A percentile compares a stretch with the other conserved stretches of the same genome.
phyloP scores from a whole-genome alignment of 2,797 vertebrate genomes.

The Argya squamiceps region DNA sequence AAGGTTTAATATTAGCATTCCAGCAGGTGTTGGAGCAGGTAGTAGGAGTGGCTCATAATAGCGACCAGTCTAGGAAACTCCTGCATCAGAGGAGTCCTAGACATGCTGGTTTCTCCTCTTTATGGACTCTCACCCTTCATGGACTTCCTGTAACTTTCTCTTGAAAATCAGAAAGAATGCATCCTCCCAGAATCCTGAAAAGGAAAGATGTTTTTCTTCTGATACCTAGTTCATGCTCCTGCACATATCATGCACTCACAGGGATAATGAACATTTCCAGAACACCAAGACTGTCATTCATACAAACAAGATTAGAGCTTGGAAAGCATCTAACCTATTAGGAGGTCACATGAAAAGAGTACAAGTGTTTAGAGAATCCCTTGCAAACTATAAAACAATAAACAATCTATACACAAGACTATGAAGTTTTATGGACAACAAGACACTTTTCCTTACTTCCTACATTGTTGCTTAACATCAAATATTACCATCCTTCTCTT shows the following conservation, averaged over 20 bases:
- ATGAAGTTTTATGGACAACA: neutral
- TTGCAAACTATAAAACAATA: neutral
- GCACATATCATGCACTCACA: neutral
- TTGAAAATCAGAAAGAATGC: neutral
- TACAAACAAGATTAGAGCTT: neutral
- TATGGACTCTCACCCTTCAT: neutral
- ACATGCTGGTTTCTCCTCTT: neutral
- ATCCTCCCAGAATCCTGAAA: neutral
- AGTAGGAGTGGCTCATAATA: neutral
- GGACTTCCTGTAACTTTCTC: neutral
- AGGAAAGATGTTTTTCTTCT: neutral
- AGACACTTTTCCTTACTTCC: neutral
- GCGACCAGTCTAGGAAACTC: neutral
- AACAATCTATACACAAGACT: neutral
- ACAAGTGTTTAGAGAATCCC: neutral
- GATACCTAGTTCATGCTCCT: neutral
- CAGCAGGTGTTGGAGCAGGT: neutral
- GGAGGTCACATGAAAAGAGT: neutral
- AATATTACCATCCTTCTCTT: neutral
- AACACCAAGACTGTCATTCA: neutral
- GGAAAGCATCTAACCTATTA: neutral
- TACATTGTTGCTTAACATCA: neutral
- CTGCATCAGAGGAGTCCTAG: neutral
- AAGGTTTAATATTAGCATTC: neutral
- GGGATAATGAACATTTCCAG: neutral